Evolutionary conservation across 2,113 vertebrate genomes (phyloP), one percentile per base, ranked within the genome.

Genomic region (Nyctereutes procyonoides): DNA sequence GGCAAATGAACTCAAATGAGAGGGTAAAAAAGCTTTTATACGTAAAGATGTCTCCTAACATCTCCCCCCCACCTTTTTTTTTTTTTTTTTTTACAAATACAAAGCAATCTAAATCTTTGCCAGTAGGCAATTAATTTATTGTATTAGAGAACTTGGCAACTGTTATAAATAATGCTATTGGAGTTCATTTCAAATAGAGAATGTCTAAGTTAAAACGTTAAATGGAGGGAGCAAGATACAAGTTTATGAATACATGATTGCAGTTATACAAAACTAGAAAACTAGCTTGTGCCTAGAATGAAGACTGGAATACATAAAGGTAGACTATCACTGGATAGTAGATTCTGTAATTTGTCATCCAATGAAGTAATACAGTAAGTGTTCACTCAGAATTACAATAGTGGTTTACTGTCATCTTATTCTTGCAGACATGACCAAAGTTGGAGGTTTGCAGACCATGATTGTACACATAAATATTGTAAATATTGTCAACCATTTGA

Each of bases 401-500:
- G n/a, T 97, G 85, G 62, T 35, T 79, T 95, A 30, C 35, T 80
- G 22, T 24, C 35, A 77, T 77, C 67, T 93, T 92, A 43, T 83
- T 55, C 38, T 95, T 53, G 32, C 12, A 77, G 38, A 76, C 2
- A 20, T 84, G 10, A 55, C 17, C 67, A 76, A 82, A 53, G 1
- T 26, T 77, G 30, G 69, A 38, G 24, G 8, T 51, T 91, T 93
- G 32, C 5, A 80, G 3, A 56, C 20, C 24, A 74, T 55, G 51
- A 53, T 22, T 63, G 17, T n/a, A 82, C 38, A 69, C 5, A 7
- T 74, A 77, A 60, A 69, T 76, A 24, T 16, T 63, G 67, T 71
- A 63, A 95, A 89, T 56, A 56, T 28, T 74, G 35, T 19, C 90
- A 95, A 6, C n/a, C 35, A 51, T 58, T 62, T 88, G 60, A 88